Conservation (phyloP, 2,113 vertebrate species). For the Pollimyrus isidori region DNA sequence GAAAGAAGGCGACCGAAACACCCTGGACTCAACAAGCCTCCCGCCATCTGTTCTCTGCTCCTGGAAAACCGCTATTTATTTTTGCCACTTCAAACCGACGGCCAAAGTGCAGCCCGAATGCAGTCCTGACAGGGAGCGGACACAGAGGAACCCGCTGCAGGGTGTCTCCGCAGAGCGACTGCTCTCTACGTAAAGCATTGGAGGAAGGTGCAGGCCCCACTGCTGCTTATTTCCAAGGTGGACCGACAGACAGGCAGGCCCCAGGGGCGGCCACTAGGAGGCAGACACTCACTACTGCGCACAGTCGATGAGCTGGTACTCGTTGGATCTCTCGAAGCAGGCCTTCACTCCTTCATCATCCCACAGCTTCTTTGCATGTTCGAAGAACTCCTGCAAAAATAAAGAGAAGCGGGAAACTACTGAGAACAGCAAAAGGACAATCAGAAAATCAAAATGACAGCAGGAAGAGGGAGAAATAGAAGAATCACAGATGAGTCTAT, state of each 20-base stretch:
- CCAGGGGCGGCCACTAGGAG: not conserved
- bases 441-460: not conserved
- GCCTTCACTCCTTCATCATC: conserved; percentile 96
- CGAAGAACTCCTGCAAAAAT: conserved; percentile 85
- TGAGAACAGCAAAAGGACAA: not conserved
- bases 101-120: not conserved
- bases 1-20: not conserved
- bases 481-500: not conserved
- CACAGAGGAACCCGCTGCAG: not conserved
- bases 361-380: conserved; percentile 97
- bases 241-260: not conserved
- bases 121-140: not conserved
- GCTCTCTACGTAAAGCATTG: not conserved
- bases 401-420: conserved; percentile 24
- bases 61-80: not conserved
- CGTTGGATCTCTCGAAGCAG: conserved; percentile 93
- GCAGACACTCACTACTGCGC: conserved; percentile 89
- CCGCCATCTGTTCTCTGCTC: not conserved
- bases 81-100: not conserved
- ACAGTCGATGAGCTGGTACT: conserved; percentile 97
- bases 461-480: not conserved
- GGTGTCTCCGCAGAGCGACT: not conserved
- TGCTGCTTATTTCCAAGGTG: not conserved
- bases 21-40: not conserved
- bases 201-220: not conserved